Evolutionary conservation across 2,113 vertebrate genomes (phyloP).

Genomic region (Fulica atra): DNA sequence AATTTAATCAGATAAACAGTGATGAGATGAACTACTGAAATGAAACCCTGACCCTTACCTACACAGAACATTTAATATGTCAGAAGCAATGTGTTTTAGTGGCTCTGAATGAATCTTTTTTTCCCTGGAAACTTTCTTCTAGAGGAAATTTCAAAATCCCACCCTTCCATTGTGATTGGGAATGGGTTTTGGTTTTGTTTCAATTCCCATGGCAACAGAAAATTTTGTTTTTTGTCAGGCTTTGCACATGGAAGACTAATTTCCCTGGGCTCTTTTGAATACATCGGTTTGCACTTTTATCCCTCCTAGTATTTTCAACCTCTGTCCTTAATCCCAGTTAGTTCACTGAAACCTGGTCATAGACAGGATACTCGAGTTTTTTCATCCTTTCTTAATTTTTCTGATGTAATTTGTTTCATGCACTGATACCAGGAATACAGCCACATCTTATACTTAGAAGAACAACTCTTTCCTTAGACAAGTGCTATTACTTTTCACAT

Average conservation of each 20-base stretch:
- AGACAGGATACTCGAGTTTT: not conserved
- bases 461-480: not conserved
- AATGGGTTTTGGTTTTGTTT: slow-evolving; percentile 25
- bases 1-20: not conserved
- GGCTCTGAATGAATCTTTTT: not conserved
- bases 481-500: not conserved
- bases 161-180: slow-evolving; percentile 1
- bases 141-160: slow-evolving; percentile 37
- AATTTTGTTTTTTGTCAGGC: not conserved
- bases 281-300: not conserved
- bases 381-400: not conserved
- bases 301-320: not conserved
- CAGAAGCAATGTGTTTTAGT: not conserved
- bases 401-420: slow-evolving; percentile 15
- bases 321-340: not conserved
- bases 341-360: not conserved
- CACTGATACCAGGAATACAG: not conserved
- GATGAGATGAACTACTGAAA: not conserved
- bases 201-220: not conserved
- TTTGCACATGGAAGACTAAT: not conserved
- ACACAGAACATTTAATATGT: not conserved
- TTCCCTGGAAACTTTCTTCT: not conserved
- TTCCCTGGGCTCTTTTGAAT: not conserved
- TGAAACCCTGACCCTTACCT: not conserved
- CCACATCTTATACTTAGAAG: not conserved